Evolutionary conservation across 2,113 vertebrate genomes (phyloP).

Genomic region (Tachysurus fulvidraco): DNA sequence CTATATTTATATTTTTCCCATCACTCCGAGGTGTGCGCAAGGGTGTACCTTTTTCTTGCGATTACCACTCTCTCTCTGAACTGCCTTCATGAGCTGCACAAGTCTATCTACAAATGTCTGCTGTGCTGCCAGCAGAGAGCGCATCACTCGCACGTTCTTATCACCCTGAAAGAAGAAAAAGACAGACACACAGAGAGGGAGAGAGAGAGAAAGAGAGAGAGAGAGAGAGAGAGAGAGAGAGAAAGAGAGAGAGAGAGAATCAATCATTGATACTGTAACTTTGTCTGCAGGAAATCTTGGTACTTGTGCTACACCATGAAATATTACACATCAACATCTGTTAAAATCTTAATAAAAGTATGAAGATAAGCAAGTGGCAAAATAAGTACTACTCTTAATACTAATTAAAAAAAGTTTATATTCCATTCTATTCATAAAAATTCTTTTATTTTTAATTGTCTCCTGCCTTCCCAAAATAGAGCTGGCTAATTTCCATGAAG

Average conservation of each 20-base stretch:
- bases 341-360: neutral
- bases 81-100: slow-evolving; percentile 97
- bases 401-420: too few species aligned
- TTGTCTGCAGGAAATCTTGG: neutral
- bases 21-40: neutral
- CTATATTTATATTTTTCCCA: neutral
- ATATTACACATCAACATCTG: neutral
- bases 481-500: neutral
- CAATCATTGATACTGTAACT: neutral
- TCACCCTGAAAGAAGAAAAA: slow-evolving; percentile 78
- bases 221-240: neutral
- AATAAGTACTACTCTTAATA: neutral
- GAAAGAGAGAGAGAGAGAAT: neutral
- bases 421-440: too few species aligned
- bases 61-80: slow-evolving; percentile 96
- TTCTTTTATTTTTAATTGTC: too few species aligned
- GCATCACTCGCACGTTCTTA: slow-evolving; percentile 95
- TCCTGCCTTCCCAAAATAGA: neutral
- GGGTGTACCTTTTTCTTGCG: slow-evolving; percentile 92
- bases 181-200: neutral
- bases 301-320: neutral
- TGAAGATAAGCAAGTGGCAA: neutral
- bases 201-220: neutral
- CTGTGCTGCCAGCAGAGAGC: slow-evolving; percentile 91
- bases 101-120: slow-evolving; percentile 95